phyloP scores from a whole-genome alignment of 2,888 invertebrate species.

The Halocaridina rubra region DNA sequence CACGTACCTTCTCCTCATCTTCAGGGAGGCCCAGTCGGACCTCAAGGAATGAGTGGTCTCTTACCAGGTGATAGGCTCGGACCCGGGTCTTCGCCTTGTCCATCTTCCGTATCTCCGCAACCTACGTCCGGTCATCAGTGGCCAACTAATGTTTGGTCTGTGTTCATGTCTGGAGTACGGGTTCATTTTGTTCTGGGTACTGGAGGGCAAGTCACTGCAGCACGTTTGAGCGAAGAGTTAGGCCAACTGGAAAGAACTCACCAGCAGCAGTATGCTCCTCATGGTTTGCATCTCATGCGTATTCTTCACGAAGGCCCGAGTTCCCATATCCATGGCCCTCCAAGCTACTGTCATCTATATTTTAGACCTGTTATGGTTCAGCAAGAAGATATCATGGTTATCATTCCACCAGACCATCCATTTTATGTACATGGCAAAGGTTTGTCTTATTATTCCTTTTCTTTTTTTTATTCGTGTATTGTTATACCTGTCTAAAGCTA shows the following conservation, averaged over 20 bases:
- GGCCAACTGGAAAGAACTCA: constrained; percentile 56
- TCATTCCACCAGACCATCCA: constrained; percentile 66
- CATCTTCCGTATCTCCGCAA: constrained; percentile 46
- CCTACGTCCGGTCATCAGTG: constrained; percentile 57
- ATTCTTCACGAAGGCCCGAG: constrained; percentile 40
- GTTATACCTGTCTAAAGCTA: no score
- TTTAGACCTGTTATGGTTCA: constrained; percentile 58
- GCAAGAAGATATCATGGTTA: constrained; percentile 59
- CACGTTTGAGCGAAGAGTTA: constrained; percentile 53
- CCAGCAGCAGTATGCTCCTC: constrained; percentile 56
- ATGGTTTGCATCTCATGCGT: constrained; percentile 54
- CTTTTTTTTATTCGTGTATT: no score
- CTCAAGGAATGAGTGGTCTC: constrained; percentile 28
- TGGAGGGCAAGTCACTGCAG: constrained; percentile 51
- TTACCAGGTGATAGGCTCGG: constrained; percentile 22
- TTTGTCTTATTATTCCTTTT: no score
- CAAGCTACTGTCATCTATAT: constrained; percentile 55
- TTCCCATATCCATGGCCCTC: constrained; percentile 13
- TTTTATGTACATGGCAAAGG: constrained; percentile 69
- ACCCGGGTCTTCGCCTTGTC: constrained; percentile 42
- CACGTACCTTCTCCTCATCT: constrained; percentile 34
- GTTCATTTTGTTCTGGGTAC: constrained; percentile 52
- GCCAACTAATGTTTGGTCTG: constrained; percentile 61
- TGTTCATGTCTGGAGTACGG: constrained; percentile 61
- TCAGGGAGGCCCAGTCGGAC: constrained; percentile 27